These are phyloP conservation scores for Seriola aureovittata DNA, from an alignment of 2,113 vertebrate species.

Conservation along the genomic window DNA sequence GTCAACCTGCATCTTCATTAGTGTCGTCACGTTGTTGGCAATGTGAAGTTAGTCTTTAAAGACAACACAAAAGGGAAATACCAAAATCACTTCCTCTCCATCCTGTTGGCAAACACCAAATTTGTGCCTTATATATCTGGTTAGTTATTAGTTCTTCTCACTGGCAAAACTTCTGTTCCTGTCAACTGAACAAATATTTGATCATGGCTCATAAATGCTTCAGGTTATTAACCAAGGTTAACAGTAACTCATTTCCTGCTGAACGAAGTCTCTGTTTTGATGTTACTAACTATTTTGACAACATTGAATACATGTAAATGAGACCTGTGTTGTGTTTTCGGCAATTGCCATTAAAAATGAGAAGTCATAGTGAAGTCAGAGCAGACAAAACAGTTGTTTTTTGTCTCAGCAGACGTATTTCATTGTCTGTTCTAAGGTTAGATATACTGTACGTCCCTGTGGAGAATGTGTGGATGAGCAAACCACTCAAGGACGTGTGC, in stretches of 20 bases:
- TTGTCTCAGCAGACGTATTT: no score
- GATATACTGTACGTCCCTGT: neutral
- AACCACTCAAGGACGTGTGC: constrained; percentile 22
- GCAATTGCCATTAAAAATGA: neutral
- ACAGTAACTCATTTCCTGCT: neutral
- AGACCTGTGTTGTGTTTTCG: neutral
- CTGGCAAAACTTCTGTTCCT: neutral
- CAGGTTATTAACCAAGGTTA: neutral
- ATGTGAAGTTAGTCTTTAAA: neutral
- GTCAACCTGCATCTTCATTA: neutral
- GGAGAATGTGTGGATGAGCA: constrained; percentile 22
- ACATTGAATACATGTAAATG: neutral
- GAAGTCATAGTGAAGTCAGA: neutral
- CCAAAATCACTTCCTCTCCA: neutral
- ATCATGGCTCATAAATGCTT: neutral
- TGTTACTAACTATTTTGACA: neutral
- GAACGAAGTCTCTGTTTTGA: neutral
- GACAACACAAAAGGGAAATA: neutral
- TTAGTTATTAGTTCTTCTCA: neutral
- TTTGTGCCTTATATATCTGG: neutral
- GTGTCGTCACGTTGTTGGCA: neutral
- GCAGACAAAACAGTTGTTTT: no score
- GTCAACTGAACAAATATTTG: constrained; percentile 15
- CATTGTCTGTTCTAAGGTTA: neutral
- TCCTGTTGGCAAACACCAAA: neutral